Base-by-base conservation (phyloP, 2,888 invertebrate genomes). In the Dynastes maya region DNA sequence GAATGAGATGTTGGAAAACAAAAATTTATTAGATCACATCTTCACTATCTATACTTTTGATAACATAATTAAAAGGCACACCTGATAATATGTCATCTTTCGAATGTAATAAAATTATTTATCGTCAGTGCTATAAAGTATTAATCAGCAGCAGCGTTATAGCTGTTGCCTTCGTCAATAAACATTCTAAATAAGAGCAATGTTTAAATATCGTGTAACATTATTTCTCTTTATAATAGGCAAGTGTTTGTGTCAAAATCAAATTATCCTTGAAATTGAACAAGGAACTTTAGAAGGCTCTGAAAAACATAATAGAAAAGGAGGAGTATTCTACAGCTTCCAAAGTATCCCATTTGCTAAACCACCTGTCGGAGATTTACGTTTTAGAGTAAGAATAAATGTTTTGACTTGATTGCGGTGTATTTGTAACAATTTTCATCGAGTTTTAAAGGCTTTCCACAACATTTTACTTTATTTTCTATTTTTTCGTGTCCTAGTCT, bases 301-400 rank as follows among this genome's bases (percentile, higher is more conserved):
- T n/a, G 27, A 40, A 45, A 45, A 27, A 63, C 16, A 40, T 61
- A 29, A 74, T 22, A n/a, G 63, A 8, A 74, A 74, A 40, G 45
- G 63, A 16, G 49, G 45, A 27, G 22, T 27, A 45, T 74, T 63
- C 22, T 70, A 67, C 53, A 89, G 89, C 61, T 91, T 90, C 82
- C 82, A 89, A 70, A 88, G 89, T 40, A 88, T 91, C 68, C 88
- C 88, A 2, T 88, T 82, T 61, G 88, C 88, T 0, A 82, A 86
- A 80, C 88, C 88, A 45, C 88, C 88, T 8, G 27, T 88, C 22
- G 86, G 85, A 2, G 80, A 84, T 3, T 81, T 88, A 13, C 84
- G 88, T 82, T 89, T 88, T 84, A 84, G 86, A 86, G 88, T 88
- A 82, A 80, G 65, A 22, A 61, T 61, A 22, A 27, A 29, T 1